These are phyloP conservation scores for Graphium colonna DNA, from an alignment of 2,888 invertebrate species.

Conservation along the genomic window DNA sequence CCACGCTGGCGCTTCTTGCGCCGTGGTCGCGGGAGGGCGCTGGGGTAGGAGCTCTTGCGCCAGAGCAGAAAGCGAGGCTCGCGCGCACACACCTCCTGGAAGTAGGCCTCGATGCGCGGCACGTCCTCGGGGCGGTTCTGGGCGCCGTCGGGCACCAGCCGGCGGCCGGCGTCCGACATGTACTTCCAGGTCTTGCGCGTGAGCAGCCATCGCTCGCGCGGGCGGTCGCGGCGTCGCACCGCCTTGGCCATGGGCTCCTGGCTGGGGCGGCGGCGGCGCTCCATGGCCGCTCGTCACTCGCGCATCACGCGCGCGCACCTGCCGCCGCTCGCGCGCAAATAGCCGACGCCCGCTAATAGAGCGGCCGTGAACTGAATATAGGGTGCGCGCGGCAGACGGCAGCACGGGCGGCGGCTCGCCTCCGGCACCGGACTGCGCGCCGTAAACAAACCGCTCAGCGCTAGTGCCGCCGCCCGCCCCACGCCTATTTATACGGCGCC, in stretches of 20 bases:
- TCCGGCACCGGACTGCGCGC: constrained; percentile 43
- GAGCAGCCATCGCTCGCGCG: constrained; percentile 91
- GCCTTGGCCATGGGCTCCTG: constrained; percentile 64
- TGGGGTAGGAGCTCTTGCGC: constrained; percentile 91
- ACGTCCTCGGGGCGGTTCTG: constrained; percentile 87
- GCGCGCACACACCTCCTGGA: constrained; percentile 88
- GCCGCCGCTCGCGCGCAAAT: constrained; percentile 45
- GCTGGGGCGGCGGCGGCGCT: constrained; percentile 46
- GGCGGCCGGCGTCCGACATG: constrained; percentile 94
- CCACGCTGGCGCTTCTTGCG: constrained; percentile 80
- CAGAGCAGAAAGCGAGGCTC: constrained; percentile 90
- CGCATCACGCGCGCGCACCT: constrained; percentile 59
- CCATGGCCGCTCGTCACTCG: constrained; percentile 35
- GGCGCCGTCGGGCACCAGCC: constrained; percentile 90
- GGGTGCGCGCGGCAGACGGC: constrained; percentile 52
- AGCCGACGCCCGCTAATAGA: constrained; percentile 70
- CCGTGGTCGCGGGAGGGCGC: constrained; percentile 82
- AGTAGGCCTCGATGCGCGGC: constrained; percentile 90
- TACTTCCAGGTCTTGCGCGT: constrained; percentile 95
- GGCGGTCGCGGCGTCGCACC: constrained; percentile 78
- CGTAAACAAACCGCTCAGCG: constrained; percentile 46
- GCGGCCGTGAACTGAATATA: constrained; percentile 76
- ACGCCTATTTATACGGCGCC: constrained; percentile 20
- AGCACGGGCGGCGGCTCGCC: no score
- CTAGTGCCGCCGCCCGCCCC: constrained; percentile 45